Base-by-base conservation (phyloP, 1,140 invertebrate species). In the Adelges cooleyi region DNA sequence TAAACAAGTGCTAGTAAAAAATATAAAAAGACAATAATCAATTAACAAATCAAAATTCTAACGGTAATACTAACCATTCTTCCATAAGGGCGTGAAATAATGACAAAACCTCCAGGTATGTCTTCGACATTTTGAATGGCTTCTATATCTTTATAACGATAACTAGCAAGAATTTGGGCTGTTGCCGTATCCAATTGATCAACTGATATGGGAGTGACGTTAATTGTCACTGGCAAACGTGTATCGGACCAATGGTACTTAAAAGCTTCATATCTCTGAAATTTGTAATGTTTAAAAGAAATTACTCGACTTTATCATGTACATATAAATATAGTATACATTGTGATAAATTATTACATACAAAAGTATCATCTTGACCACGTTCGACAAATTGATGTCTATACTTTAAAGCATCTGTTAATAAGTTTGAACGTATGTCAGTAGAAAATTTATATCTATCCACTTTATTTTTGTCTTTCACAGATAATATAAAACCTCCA, bases 391-490 rank as follows among this genome's bases (percentile, higher is more conserved):
- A 90, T 70, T 82, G 78, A 73, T 85, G 81, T 71, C 86, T 81
- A 73, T 84, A 89, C 73, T 82, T 86, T 52, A 98, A 81, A 68
- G 92, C 90, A 72, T 95, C 90, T 15, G 92, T 95, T 22, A 99
- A 77, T 68, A 99, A 83, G 69, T 97, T 83, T 65, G 89, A 84
- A 72, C 95, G 84, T 74, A 94, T 88, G 72, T 99, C 95, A 4
- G 92, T 94, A n/a, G 93, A 95, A 75, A 99, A 97, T 72, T 86
- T 90, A 89, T 99, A 98, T 17, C 86, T 86, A 72, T 98, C 95
- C 51, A 84, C 80, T 80, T 96, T 96, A 79, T 95, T 95, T 36
- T 75, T 74, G 25, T 71, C 77, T 23, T 67, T 82, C 78, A 94
- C 86, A 6, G 85, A 87, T 66, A 97, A 85, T 66, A 85, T 81